Evolutionary conservation across 2,888 invertebrate species (phyloP), one percentile per base, ranked within the genome.

Genomic region (Onthophagus sagittarius): DNA sequence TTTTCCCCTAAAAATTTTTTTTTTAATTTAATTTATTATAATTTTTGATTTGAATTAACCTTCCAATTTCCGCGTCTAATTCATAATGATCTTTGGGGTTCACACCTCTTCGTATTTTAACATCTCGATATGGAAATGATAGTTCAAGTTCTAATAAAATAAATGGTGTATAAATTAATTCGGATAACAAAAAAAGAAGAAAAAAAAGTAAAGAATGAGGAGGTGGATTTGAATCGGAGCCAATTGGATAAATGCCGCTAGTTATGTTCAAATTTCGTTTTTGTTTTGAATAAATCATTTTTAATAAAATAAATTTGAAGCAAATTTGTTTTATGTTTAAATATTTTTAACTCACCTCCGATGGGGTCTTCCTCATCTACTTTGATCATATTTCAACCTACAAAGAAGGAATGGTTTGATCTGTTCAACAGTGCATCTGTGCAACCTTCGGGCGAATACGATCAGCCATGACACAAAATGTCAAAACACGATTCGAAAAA

Each of bases 291-390:
- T 23, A 23, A 23, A 23, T 23, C 23, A 23, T 23, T 23, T 23
- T 23, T 23, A 23, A 23, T 23, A 23, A 23, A 23, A 23, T 23
- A 23, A 23, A 23, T 1, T 23, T 23, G 3, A 23, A 23, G 23
- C 23, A 23, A 23, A 23, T 23, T 23, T 23, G 23, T 23, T 23
- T 23, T 23, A 23, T 23, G 23, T 23, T n/a, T n/a, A n/a, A n/a
- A n/a, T n/a, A 64, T 11, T 11, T 64, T n/a, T 65, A 65, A 14
- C 92, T 92, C 89, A 95, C 95, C 95, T 87, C 94, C 95, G 81
- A 95, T 91, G 78, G 95, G 95, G 86, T 95, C 95, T 79, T 92
- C 91, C 85, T 96, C 96, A 86, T 95, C 95, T 75, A 96, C 95
- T 86, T 93, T 93, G 86, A 95, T 95, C 95, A 95, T 95, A 80